phyloP scores from a whole-genome alignment of 2,797 vertebrate species.

The Molossus molossus region DNA sequence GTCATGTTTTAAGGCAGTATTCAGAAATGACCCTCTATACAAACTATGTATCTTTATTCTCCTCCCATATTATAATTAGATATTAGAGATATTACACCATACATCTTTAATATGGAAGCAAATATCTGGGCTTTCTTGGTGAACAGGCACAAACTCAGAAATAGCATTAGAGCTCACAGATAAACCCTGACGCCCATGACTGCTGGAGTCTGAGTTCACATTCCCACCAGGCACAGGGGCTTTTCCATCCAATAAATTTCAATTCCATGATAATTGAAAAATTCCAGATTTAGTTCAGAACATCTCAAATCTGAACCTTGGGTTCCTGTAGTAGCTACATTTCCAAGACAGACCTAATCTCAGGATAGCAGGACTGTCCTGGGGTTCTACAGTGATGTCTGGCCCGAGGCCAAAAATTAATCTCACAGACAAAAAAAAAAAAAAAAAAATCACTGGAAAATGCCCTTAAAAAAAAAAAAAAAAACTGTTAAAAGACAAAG shows the following conservation, averaged over 20 bases:
- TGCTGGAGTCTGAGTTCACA: neutral
- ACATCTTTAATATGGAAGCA: slow-evolving; percentile 31
- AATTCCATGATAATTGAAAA: neutral
- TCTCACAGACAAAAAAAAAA: neutral
- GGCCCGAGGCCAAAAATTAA: neutral
- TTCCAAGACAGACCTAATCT: neutral
- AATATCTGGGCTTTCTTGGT: neutral
- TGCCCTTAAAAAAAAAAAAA: neutral
- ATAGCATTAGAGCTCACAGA: neutral
- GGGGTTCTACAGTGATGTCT: neutral
- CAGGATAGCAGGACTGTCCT: neutral
- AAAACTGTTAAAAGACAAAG: slow-evolving; percentile 48
- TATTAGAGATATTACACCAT: neutral
- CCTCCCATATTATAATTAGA: neutral
- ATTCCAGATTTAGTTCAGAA: slow-evolving; percentile 33
- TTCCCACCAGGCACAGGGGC: neutral
- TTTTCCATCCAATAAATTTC: neutral
- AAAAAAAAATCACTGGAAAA: neutral
- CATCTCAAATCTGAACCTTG: slow-evolving; percentile 22
- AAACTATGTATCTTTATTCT: neutral
- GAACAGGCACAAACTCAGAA: slow-evolving; percentile 39
- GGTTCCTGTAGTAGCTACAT: neutral
- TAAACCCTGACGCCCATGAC: neutral
- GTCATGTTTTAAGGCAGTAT: slow-evolving; percentile 3
- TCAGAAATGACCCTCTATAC: neutral